Percentiles rank a stretch among this genome's conserved stretches.
Conservation (phyloP, 1,140 invertebrate species). For the Halesus radiatus region DNA sequence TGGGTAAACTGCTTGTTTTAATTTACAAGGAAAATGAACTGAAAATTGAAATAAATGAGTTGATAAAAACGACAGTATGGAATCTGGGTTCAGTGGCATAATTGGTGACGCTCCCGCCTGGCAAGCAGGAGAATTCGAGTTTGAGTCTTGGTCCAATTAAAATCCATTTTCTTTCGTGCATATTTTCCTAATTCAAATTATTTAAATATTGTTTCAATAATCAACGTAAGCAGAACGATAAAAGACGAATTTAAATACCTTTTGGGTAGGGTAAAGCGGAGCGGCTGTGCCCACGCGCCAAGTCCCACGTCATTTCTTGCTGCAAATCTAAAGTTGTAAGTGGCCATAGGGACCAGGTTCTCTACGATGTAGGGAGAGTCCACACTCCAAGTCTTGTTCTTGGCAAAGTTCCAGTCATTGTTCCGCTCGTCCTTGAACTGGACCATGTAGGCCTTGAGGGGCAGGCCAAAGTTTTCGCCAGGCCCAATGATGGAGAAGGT, state of each 20-base stretch:
- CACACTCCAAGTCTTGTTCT: conserved; percentile 82
- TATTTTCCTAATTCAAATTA: too few relatives aligned
- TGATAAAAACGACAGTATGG: too few relatives aligned
- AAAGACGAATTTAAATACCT: conserved; percentile 59
- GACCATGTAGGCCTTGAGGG: conserved; percentile 78
- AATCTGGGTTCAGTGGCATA: too few relatives aligned
- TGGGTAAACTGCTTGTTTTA: too few relatives aligned
- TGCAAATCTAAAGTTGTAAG: conserved; percentile 88
- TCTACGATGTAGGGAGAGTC: conserved; percentile 85
- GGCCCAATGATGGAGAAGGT: conserved; percentile 83
- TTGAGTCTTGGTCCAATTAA: too few relatives aligned
- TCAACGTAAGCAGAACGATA: not conserved
- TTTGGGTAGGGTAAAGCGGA: conserved; percentile 71
- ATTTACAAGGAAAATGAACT: too few relatives aligned
- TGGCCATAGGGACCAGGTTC: conserved; percentile 81
- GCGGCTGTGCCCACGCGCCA: conserved; percentile 77
- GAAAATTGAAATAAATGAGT: too few relatives aligned
- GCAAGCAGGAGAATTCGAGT: too few relatives aligned
- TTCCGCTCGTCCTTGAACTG: conserved; percentile 82
- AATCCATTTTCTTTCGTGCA: too few relatives aligned
- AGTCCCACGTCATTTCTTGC: conserved; percentile 87
- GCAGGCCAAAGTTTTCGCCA: conserved; percentile 79
- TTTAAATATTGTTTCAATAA: not conserved
- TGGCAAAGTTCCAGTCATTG: conserved; percentile 76
- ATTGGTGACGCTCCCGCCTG: too few relatives aligned